Base-by-base conservation (phyloP, 2,113 vertebrate species). In the Sylvilagus bachmani region DNA sequence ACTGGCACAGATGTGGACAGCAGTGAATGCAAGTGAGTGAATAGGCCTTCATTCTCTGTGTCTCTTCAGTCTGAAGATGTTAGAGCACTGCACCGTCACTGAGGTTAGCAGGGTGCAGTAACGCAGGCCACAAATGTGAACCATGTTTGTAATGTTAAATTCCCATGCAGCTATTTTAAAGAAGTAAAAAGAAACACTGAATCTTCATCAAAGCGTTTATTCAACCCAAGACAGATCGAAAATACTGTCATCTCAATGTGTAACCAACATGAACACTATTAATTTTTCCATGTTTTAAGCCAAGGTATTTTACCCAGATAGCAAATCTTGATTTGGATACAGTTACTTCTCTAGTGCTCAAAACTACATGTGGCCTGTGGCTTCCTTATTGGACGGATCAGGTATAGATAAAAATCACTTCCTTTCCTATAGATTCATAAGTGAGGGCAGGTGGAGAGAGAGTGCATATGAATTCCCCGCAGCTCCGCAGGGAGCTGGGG, bases 161-260 rank as follows among this genome's bases (percentile, higher is more conserved):
- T 90, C 53, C 86, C 81, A 58, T 74, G 55, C 16, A 85, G 25
- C n/a, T 61, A 67, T 25, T 44, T 33, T 58, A 49, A 91, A 83
- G 38, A 74, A 86, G 67, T 66, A 62, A 70, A 87, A 89, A 49
- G 33, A 69, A 79, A 70, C 31, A 10, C 93, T 86, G 61, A 62
- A 90, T 67, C 89, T 79, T 78, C 25, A 24, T 14, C 66, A 87
- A n/a, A n/a, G n/a, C 49, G 38, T 85, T 74, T 71, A 36, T 69
- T 70, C 82, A 77, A 88, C 14, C 49, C 27, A 61, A 62, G 0
- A 33, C 83, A 58, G 17, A 89, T 38, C 49, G 24, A 74, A 84
- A 96, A 75, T 29, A 83, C 44, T 44, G 31, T n/a, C 62, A 70
- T 49, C 92, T 94, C 75, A 33, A 29, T 36, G 13, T 62, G 2